These are phyloP conservation scores for Leptopterna dolabrata DNA, from an alignment of 2,888 invertebrate genomes.

Conservation along the genomic window DNA sequence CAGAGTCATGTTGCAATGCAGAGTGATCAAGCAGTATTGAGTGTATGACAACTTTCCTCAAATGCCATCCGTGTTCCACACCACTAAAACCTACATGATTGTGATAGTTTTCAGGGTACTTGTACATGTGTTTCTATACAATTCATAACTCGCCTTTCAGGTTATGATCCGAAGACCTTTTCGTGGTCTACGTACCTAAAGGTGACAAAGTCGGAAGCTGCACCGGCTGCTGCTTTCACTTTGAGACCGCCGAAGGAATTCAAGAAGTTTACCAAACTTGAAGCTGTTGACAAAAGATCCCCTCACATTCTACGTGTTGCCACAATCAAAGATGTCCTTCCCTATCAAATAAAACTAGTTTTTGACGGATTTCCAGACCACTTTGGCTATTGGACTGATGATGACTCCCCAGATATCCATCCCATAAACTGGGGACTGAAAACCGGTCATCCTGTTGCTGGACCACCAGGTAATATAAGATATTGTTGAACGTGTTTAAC, in stretches of 20 bases:
- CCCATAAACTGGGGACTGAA: conserved; percentile 92
- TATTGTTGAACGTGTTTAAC: neutral
- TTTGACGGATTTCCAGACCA: conserved; percentile 91
- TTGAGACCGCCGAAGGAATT: conserved; percentile 83
- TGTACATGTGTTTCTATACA: neutral
- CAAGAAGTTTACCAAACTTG: conserved; percentile 81
- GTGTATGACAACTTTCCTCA: too few species aligned
- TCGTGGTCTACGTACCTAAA: conserved; percentile 87
- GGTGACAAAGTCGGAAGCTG: conserved; percentile 79
- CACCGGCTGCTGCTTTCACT: conserved; percentile 85
- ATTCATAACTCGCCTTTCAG: conserved; percentile 67
- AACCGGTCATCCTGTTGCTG: conserved; percentile 87
- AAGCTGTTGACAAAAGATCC: conserved; percentile 70
- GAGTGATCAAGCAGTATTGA: too few species aligned
- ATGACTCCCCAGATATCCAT: conserved; percentile 90
- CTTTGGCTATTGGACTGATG: conserved; percentile 90
- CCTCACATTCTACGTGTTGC: conserved; percentile 88
- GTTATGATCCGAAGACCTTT: conserved; percentile 78
- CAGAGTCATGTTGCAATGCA: too few species aligned
- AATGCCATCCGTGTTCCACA: too few species aligned
- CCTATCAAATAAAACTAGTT: conserved; percentile 70
- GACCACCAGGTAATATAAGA: conserved; percentile 72
- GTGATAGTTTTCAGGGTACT: too few species aligned
- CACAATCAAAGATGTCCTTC: conserved; percentile 74
- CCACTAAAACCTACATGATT: too few species aligned